Evolutionary conservation across 1,140 invertebrate genomes (phyloP).

Genomic region (Drosophila bifasciata): DNA sequence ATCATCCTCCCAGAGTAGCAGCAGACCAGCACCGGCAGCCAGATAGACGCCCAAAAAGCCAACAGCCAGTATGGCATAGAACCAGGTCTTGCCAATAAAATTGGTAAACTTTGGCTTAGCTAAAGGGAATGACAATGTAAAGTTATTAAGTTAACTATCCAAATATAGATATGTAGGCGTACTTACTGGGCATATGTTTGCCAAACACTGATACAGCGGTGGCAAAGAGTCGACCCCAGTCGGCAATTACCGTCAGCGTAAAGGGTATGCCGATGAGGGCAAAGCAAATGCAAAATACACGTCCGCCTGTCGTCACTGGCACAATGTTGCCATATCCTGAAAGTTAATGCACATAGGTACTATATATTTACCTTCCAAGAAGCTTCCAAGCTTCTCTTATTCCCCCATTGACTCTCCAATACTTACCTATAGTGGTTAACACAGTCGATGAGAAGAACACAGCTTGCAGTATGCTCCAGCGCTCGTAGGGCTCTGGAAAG

Average conservation of each 20-base stretch:
- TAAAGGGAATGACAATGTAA: neutral
- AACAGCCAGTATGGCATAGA: slow-evolving; percentile 89
- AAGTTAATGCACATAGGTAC: too few relatives aligned
- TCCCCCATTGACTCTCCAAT: too few relatives aligned
- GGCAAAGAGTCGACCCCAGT: slow-evolving; percentile 95
- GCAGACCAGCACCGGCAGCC: slow-evolving; percentile 90
- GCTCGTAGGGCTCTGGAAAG: slow-evolving; percentile 86
- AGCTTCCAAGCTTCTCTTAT: too few relatives aligned
- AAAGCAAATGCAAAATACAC: slow-evolving; percentile 95
- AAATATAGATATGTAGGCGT: too few relatives aligned
- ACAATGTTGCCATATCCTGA: slow-evolving; percentile 98
- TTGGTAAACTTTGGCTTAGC: slow-evolving; percentile 79
- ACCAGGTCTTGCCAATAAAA: slow-evolving; percentile 85
- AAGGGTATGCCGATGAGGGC: slow-evolving; percentile 96
- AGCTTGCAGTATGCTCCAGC: slow-evolving; percentile 91
- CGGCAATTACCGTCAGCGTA: slow-evolving; percentile 96
- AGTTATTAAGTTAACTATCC: neutral
- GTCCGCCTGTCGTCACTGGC: slow-evolving; percentile 93
- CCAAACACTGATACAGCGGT: slow-evolving; percentile 89
- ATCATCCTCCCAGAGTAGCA: slow-evolving; percentile 91
- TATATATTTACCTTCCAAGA: too few relatives aligned
- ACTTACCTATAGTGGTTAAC: slow-evolving; percentile 91
- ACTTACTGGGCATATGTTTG: slow-evolving; percentile 86
- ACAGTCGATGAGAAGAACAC: slow-evolving; percentile 94
- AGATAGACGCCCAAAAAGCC: slow-evolving; percentile 91